Percentiles rank a stretch among this genome's conserved stretches.
Evolutionary conservation across 2,113 vertebrate species (phyloP).

Genomic region (Casuarius casuarius): DNA sequence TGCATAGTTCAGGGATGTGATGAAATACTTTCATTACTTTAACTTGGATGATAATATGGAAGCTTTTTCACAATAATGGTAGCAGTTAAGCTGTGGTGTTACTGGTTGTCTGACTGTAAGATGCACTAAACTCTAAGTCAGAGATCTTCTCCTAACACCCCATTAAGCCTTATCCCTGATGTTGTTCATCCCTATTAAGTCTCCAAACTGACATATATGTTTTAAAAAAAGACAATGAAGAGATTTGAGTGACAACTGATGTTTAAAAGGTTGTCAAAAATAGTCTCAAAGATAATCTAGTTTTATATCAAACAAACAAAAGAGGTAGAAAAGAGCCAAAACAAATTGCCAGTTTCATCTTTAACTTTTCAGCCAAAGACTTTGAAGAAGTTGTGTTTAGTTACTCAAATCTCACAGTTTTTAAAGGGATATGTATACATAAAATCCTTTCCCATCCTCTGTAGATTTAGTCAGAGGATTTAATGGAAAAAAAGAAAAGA

Average conservation of each 20-base stretch:
- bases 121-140: background rate
- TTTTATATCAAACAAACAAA: background rate
- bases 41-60: background rate
- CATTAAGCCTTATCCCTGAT: background rate
- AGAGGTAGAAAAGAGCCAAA: background rate
- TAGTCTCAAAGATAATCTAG: background rate
- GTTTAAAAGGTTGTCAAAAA: background rate
- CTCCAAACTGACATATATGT: background rate
- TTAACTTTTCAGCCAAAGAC: background rate
- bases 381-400: conserved; percentile 5
- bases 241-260: background rate
- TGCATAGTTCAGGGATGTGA: background rate
- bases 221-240: background rate
- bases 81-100: background rate
- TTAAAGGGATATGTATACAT: background rate
- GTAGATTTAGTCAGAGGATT: background rate
- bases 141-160: background rate
- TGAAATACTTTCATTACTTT: background rate
- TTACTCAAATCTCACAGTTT: background rate
- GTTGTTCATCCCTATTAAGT: background rate
- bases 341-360: background rate
- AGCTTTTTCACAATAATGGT: background rate
- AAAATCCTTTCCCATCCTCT: background rate
- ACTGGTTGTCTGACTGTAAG: background rate
- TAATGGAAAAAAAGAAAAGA: background rate